Percentiles rank a stretch among this genome's conserved stretches.
Evolutionary conservation across 2,797 vertebrate genomes (phyloP).

Genomic region (Streptopelia turtur): DNA sequence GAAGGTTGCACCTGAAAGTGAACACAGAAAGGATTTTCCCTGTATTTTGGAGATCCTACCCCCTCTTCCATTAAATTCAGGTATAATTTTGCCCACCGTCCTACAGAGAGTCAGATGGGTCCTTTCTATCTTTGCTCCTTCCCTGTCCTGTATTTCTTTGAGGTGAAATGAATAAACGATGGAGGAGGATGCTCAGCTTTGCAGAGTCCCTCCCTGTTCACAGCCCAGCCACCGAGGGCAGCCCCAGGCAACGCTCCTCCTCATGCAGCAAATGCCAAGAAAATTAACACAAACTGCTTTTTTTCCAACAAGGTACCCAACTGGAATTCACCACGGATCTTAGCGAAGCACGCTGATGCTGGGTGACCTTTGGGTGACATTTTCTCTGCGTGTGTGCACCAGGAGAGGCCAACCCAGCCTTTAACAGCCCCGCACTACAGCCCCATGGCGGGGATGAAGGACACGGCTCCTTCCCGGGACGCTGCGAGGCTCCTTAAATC

Average conservation of each 20-base stretch:
- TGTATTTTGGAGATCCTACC: not conserved
- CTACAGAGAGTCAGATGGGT: not conserved
- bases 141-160: not conserved
- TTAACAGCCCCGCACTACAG: not conserved
- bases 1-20: not conserved
- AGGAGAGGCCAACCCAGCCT: not conserved
- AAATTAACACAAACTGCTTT: slow-evolving; percentile 23
- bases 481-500: not conserved
- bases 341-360: not conserved
- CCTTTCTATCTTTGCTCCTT: not conserved
- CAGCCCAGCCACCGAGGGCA: not conserved
- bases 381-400: slow-evolving; percentile 19
- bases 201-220: not conserved
- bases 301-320: not conserved
- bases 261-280: slow-evolving; percentile 46
- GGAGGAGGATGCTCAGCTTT: not conserved
- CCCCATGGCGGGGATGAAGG: not conserved
- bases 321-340: slow-evolving; percentile 48
- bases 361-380: slow-evolving; percentile 64
- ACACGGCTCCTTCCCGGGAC: not conserved
- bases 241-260: slow-evolving; percentile 55
- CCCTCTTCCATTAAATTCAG: not conserved
- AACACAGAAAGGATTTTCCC: not conserved
- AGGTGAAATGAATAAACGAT: not conserved
- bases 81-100: not conserved